Evolutionary conservation across 2,113 vertebrate species (phyloP).

Genomic region (Phylloscopus trochiloides): DNA sequence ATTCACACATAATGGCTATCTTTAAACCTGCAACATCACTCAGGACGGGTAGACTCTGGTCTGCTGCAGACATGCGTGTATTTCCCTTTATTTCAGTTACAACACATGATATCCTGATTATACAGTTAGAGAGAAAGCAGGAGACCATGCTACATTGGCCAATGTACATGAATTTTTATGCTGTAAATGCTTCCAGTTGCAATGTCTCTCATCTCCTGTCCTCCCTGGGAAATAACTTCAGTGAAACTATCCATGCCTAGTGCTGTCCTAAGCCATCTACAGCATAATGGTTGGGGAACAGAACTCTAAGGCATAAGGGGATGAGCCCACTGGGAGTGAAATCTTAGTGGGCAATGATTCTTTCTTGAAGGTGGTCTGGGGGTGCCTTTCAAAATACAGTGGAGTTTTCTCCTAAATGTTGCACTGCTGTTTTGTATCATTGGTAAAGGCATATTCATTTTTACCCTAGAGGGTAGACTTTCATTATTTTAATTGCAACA

Average conservation of each 20-base stretch:
- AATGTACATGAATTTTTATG: neutral
- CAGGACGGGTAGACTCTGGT: neutral
- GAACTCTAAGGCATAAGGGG: neutral
- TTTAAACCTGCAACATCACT: neutral
- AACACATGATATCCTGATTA: neutral
- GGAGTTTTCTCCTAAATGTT: neutral
- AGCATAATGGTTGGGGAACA: neutral
- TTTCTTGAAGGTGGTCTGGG: neutral
- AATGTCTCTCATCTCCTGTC: neutral
- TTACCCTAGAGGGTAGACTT: neutral
- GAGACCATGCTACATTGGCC: neutral
- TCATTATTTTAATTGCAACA: slow-evolving; percentile 13
- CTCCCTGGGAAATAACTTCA: neutral
- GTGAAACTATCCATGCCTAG: neutral
- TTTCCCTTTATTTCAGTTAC: neutral
- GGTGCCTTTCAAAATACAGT: neutral
- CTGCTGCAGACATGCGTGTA: neutral
- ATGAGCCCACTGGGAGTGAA: neutral
- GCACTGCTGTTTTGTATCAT: slow-evolving; percentile 8
- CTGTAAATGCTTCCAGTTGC: neutral
- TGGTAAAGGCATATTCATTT: neutral
- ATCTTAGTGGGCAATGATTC: neutral
- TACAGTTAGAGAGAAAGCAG: neutral
- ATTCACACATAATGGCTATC: neutral
- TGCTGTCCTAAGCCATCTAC: neutral